Evolutionary conservation across 2,888 invertebrate genomes (phyloP).

Genomic region (Scelioninae gen. 1): DNA sequence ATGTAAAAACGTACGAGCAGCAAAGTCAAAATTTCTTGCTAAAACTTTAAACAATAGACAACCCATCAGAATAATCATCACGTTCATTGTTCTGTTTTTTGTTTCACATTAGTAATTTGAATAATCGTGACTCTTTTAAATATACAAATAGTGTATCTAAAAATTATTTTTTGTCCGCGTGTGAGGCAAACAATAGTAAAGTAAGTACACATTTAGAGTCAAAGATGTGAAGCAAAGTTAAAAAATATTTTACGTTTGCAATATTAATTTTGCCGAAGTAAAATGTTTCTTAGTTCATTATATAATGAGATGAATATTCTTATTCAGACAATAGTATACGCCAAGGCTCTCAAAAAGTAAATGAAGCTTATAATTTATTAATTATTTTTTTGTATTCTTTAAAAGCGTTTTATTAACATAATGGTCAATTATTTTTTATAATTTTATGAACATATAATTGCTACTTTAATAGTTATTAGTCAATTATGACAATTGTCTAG

Average conservation of each 20-base stretch:
- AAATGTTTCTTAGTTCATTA: conserved; percentile 12
- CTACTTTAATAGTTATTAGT: not conserved
- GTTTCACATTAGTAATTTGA: conserved; percentile 2
- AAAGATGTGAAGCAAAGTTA: not conserved
- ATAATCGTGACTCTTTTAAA: conserved; percentile 11
- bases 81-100: not conserved
- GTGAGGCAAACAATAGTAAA: not conserved
- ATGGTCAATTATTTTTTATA: not conserved
- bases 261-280: not conserved
- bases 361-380: conserved; percentile 12
- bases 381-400: conserved; percentile 5
- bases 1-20: too few species aligned
- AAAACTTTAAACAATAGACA: not conserved
- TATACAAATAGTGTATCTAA: not conserved
- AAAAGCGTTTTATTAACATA: not conserved
- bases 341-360: not conserved
- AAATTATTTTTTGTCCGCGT: not conserved
- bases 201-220: not conserved
- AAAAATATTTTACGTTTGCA: too few species aligned
- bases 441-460: not conserved
- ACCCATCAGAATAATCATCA: conserved; percentile 2
- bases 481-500: not conserved
- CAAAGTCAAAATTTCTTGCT: too few species aligned
- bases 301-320: conserved; percentile 23
- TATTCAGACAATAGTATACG: conserved; percentile 4